Percentiles rank a stretch among this genome's conserved stretches.
These are phyloP conservation scores for Nebria ingens DNA, from an alignment of 1,140 invertebrate species.

Conservation along the genomic window DNA sequence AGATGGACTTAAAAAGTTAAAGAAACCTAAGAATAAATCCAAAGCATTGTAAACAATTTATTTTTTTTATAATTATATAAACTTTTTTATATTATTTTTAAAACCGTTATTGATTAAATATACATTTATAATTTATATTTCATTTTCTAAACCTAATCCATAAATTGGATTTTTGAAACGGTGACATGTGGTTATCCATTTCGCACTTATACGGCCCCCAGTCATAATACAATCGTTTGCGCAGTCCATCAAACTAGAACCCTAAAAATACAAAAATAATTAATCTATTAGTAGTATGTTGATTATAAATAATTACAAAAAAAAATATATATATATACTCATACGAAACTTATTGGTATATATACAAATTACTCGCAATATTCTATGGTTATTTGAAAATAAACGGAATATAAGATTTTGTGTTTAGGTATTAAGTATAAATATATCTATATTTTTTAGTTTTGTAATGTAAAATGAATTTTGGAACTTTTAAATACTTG, in stretches of 20 bases:
- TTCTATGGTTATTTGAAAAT: too few species aligned
- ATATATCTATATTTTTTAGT: too few species aligned
- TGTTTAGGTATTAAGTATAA: too few species aligned
- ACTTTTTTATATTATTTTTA: constrained; percentile 15
- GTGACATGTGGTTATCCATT: constrained; percentile 1
- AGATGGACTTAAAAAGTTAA: constrained; percentile 75
- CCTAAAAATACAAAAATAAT: too few species aligned
- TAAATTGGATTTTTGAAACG: neutral
- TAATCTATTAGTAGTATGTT: too few species aligned
- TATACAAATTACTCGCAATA: too few species aligned
- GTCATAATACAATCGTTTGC: constrained; percentile 26
- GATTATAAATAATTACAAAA: too few species aligned
- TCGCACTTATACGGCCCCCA: constrained; percentile 13
- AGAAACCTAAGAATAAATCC: constrained; percentile 63
- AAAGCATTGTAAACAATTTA: constrained; percentile 45
- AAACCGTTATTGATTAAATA: constrained; percentile 4
- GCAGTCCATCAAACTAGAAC: constrained; percentile 20
- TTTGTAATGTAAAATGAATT: too few species aligned
- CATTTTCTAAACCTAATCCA: constrained; percentile 12
- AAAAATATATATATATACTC: too few species aligned
- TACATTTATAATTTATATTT: constrained; percentile 6
- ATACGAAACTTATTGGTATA: too few species aligned
- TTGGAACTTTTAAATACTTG: too few species aligned
- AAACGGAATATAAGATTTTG: too few species aligned
- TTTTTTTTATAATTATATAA: constrained; percentile 8